These are phyloP conservation scores for Centruroides sculpturatus DNA, from an alignment of 1,140 invertebrate species.

Conservation along the genomic window DNA sequence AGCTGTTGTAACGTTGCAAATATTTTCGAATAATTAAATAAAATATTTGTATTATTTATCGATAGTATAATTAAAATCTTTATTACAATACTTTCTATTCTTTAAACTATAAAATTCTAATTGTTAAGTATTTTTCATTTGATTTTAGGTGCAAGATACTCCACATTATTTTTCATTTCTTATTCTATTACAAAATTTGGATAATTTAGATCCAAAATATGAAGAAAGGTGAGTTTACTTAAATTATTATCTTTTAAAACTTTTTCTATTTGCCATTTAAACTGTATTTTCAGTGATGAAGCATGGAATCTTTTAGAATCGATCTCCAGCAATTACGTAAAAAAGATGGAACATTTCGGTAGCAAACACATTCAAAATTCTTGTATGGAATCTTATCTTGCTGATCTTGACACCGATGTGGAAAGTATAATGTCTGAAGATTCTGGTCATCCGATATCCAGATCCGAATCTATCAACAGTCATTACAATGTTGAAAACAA, in stretches of 20 bases:
- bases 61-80: too few relatives aligned
- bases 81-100: too few relatives aligned
- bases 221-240: conserved; percentile 18
- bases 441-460: background rate
- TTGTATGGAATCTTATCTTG: too few relatives aligned
- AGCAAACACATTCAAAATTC: too few relatives aligned
- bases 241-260: background rate
- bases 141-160: conserved; percentile 32
- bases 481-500: background rate
- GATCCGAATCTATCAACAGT: background rate
- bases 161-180: conserved; percentile 31
- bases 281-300: too few relatives aligned
- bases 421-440: background rate
- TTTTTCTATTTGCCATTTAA: background rate
- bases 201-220: conserved; percentile 28
- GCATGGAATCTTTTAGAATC: too few relatives aligned
- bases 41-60: too few relatives aligned
- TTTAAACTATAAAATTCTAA: too few relatives aligned
- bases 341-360: too few relatives aligned
- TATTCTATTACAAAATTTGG: conserved; percentile 31
- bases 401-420: background rate
- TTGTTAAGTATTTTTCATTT: background rate
- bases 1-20: too few relatives aligned
- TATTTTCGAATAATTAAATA: too few relatives aligned
- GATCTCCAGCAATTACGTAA: too few relatives aligned